Conservation (phyloP, 2,888 invertebrate genomes). For the Polydrusus pterygomalis region DNA sequence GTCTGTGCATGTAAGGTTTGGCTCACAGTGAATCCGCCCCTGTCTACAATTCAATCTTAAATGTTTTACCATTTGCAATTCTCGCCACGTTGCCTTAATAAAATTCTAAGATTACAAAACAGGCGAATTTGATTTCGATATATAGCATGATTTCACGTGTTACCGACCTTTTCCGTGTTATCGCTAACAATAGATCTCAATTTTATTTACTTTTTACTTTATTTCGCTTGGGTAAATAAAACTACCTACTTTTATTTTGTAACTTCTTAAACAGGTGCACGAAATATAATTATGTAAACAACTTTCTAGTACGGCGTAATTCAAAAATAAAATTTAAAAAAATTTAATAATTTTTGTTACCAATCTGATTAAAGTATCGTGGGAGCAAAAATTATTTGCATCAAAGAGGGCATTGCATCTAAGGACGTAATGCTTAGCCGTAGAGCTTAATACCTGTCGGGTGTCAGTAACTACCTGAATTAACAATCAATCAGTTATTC, state of each 20-base stretch:
- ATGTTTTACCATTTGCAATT: slow-evolving; percentile 61
- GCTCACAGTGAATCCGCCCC: no score
- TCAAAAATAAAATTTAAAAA: no score
- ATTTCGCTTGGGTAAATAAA: slow-evolving; percentile 20
- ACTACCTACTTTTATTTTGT: not conserved
- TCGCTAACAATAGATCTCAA: slow-evolving; percentile 38
- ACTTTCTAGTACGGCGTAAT: no score
- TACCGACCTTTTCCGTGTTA: slow-evolving; percentile 39
- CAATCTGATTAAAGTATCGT: no score
- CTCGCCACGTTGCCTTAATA: slow-evolving; percentile 60
- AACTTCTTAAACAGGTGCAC: not conserved
- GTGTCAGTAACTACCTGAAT: no score
- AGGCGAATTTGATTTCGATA: slow-evolving; percentile 59
- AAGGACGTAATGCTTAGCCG: no score
- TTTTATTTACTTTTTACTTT: slow-evolving; percentile 35
- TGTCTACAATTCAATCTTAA: slow-evolving; percentile 59
- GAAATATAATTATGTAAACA: not conserved
- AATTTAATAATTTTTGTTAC: no score
- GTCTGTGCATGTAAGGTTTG: no score
- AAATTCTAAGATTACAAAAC: slow-evolving; percentile 62
- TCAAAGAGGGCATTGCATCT: no score
- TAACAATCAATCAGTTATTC: no score
- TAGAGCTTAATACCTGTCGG: no score
- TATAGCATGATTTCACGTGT: slow-evolving; percentile 44
- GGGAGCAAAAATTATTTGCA: no score